Base-by-base conservation (phyloP, 2,113 vertebrate species). In the Tinamus guttatus region DNA sequence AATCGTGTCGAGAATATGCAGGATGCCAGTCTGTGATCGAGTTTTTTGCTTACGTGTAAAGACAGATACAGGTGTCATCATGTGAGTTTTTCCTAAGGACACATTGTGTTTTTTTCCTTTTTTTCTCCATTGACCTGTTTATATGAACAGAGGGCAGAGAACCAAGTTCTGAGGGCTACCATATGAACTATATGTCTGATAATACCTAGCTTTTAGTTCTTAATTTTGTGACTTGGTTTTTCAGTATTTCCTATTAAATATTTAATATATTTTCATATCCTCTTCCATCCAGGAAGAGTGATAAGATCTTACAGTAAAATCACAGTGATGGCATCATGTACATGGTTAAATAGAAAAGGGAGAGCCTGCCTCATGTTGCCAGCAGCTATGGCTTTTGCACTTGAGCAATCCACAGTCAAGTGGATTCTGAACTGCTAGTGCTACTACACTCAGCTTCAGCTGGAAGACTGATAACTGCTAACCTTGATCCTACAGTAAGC, bases 31-130 rank as follows among this genome's bases (percentile, higher is more conserved):
- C 21, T 49, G 7, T 71, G 45, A 68, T 32, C 25, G 63, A 11
- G 74, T 80, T 84, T 38, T 70, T 89, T 71, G 21, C 13, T 89
- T 85, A 32, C 25, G 27, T n/a, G 8, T 69, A 24, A 79, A 89
- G 60, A 5, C n/a, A 75, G 64, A 58, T 16, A 28, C 64, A 65
- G 51, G 63, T 76, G 19, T 76, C 63, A 69, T 49, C 15, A 21
- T 8, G 7, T 14, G 30, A 58, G 40, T 83, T 93, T 11, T 89
- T 76, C 20, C 14, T 12, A 34, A 43, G 49, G 32, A n/a, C 25
- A 56, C 1, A 14, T 68, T 85, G 24, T 49, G 51, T 62, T 54
- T 28, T 52, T 52, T 52, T 25, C 25, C 24, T 52, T 25, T 11
- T 52, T 52, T 52, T 52, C 24, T 52, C 51, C 79, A 38, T 0